phyloP scores from a whole-genome alignment of 2,113 vertebrate genomes.

The Lasiurus cinereus region DNA sequence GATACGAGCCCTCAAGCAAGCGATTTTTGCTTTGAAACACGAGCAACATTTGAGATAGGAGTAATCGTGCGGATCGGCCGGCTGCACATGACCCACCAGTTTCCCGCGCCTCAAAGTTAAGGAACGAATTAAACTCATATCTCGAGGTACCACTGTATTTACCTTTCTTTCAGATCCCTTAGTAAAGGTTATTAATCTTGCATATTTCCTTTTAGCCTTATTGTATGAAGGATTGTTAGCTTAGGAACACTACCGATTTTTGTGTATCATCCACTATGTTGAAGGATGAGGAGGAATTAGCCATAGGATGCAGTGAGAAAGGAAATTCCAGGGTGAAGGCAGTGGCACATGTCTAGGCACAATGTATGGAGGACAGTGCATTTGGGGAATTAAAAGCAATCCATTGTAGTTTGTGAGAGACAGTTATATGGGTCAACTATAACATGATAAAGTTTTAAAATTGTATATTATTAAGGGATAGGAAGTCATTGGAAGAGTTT shows the following conservation, averaged over 20 bases:
- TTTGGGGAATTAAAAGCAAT: background rate
- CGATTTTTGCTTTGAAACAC: no score
- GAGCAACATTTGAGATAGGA: no score
- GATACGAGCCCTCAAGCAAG: no score
- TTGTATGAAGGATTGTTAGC: background rate
- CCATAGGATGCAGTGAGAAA: background rate
- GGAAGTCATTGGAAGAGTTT: background rate
- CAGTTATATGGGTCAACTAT: background rate
- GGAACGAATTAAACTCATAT: no score
- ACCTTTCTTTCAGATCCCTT: slow-evolving; percentile 5
- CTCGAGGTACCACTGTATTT: background rate
- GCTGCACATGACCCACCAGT: no score
- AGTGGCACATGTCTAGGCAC: background rate
- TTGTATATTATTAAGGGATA: background rate
- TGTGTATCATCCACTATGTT: background rate
- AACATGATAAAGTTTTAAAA: background rate
- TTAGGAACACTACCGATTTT: background rate
- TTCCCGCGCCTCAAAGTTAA: no score
- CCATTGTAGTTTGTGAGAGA: background rate
- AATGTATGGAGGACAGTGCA: background rate
- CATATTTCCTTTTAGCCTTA: background rate
- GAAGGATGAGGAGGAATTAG: slow-evolving; percentile 1
- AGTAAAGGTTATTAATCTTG: background rate
- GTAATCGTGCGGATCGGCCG: no score
- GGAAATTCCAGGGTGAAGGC: background rate